A percentile compares a stretch with the other conserved stretches of the same genome.
Evolutionary conservation across 2,888 invertebrate species (phyloP).

Genomic region (Arctia plantaginis): DNA sequence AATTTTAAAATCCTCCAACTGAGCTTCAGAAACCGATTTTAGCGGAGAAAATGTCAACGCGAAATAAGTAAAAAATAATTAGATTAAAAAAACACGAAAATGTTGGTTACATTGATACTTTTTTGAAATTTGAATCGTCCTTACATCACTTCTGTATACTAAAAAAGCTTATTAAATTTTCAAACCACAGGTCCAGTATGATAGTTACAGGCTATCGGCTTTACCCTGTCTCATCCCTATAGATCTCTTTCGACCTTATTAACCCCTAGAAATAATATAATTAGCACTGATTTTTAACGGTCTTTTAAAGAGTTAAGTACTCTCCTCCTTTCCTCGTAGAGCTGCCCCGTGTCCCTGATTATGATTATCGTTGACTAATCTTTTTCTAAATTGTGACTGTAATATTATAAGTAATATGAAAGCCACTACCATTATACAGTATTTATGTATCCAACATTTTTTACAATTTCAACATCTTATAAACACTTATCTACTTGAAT

Average conservation of each 20-base stretch:
- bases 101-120: slow-evolving; percentile 31
- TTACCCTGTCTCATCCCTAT: too few relatives aligned
- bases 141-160: too few relatives aligned
- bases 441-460: not conserved
- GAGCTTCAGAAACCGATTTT: slow-evolving; percentile 79
- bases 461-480: not conserved
- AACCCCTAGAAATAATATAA: too few relatives aligned
- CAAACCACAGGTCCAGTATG: too few relatives aligned
- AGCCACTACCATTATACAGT: not conserved
- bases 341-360: not conserved
- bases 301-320: too few relatives aligned
- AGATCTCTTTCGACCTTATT: too few relatives aligned
- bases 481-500: slow-evolving; percentile 7
- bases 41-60: slow-evolving; percentile 66
- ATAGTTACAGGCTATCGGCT: too few relatives aligned
- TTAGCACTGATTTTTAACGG: too few relatives aligned
- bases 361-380: not conserved
- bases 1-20: slow-evolving; percentile 54
- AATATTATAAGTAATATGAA: not conserved
- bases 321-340: too few relatives aligned
- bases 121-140: not conserved
- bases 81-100: slow-evolving; percentile 26
- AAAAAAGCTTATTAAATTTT: too few relatives aligned
- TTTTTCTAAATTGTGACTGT: not conserved
- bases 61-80: slow-evolving; percentile 52